Evolutionary conservation across 2,113 vertebrate genomes (phyloP), one percentile per base, ranked within the genome.

Genomic region (Sapajus apella): DNA sequence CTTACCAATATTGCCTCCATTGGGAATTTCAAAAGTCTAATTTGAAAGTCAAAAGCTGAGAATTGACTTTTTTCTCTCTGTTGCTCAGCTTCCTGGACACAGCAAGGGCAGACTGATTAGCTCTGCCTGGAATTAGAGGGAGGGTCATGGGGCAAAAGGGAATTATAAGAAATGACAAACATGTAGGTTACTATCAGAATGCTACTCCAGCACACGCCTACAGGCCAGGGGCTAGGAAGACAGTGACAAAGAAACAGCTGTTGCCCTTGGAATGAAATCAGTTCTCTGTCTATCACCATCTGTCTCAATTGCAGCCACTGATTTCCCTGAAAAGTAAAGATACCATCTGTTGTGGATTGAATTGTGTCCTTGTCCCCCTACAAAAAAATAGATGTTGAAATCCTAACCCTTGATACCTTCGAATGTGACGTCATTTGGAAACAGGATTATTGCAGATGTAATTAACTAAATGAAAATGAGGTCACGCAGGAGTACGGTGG

Each of bases 401-500:
- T 56, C 47, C 30, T 79, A 40, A 21, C 37, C n/a, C 35, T 23
- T 5, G 50, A 27, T 4, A 18, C 43, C 37, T 86, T 32, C 6
- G 58, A 35, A 50, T 56, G 66, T 23, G 55, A 68, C 7, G 55
- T 58, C 35, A 18, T 55, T 90, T 75, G 80, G 55, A 81, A 73
- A 58, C 30, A 68, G 6, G 32, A 35, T 35, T 81, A 30, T 8
- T 56, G 21, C 13, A n/a, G 86, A 75, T 6, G 8, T 43, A 68
- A 76, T 93, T 68, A 55, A n/a, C 47, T 70, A 81, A 40, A 61
- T 75, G 75, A 75, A 80, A 81, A 66, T 80, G 47, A 81, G 55
- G 20, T 68, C 75, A 16, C 40, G 9, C 35, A 11, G 12, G 73
- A 56, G 4, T 37, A 56, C 4, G 1, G 14, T 43, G 6, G 32